phyloP scores from a whole-genome alignment of 1,140 invertebrate genomes.

The Pogonomyrmex barbatus region DNA sequence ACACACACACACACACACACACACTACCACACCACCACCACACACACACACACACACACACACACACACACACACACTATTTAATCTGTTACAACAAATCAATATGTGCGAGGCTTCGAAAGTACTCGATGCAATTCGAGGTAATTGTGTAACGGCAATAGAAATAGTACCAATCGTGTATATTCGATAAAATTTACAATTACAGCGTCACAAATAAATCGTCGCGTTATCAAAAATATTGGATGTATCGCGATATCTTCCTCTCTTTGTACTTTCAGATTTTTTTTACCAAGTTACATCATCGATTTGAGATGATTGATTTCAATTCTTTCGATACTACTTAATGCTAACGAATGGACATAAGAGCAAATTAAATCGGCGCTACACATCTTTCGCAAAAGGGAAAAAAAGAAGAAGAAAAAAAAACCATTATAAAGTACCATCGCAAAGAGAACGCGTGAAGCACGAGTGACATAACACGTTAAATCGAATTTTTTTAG shows the following conservation, averaged over 20 bases:
- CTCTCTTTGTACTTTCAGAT: background rate
- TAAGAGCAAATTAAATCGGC: background rate
- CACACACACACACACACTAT: too few species aligned
- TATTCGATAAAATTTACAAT: background rate
- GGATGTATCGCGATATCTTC: background rate
- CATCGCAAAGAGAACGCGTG: background rate
- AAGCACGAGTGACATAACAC: constrained; percentile 8
- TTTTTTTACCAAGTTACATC: background rate
- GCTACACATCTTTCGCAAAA: background rate
- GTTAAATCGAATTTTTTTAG: constrained; percentile 46
- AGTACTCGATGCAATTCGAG: background rate
- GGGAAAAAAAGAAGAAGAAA: too few species aligned
- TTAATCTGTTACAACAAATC: background rate
- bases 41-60: too few species aligned
- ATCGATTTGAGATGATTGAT: background rate
- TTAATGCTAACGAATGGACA: background rate
- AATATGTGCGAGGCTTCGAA: background rate
- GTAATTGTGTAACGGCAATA: background rate
- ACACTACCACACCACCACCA: too few species aligned
- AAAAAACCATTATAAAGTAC: background rate
- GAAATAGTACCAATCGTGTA: background rate
- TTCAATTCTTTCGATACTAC: background rate
- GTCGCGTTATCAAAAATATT: background rate
- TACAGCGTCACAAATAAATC: background rate
- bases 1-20: too few species aligned